Evolutionary conservation across 2,113 vertebrate species (phyloP), one percentile per base, ranked within the genome.

Genomic region (Cheirogaleus medius): DNA sequence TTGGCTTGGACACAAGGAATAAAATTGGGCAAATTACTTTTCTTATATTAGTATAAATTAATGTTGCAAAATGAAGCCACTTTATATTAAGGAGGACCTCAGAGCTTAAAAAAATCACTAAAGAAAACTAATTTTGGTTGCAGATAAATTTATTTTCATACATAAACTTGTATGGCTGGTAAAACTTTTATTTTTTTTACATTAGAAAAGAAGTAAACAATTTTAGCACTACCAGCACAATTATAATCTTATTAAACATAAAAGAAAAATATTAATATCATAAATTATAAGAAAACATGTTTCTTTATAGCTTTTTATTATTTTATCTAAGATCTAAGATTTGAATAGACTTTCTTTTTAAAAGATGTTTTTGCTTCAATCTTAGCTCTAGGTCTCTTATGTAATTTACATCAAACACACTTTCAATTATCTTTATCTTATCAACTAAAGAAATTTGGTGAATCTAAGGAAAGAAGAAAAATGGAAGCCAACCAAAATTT

Each of bases 371-470:
- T 91, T 89, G n/a, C 86, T 94, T 89, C 74, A 78, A 23, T 32
- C 7, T 17, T 89, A 42, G 25, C 34, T 94, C 66, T 85, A 54
- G 60, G 29, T 83, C 44, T 88, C 54, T 92, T 89, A 80, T n/a
- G n/a, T 94, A 89, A 97, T 95, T 91, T 88, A 85, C 8, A 93
- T 89, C 85, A 93, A 91, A 95, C 90, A 93, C 44, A 71, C 32
- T 91, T 95, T 91, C 52, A 96, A 47, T 97, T 94, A 94, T 92
- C 86, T 88, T 94, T 89, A 84, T 87, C 84, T 93, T 96, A 97
- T 92, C 91, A 94, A 84, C 77, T 68, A 95, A 87, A 83, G 69
- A 78, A 11, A 80, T 87, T 94, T 86, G 44, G 52, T 52, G 52
- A 66, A 71, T 91, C 39, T 54, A 21, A 95, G 42, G 27, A 87